Percentiles rank a stretch among this genome's conserved stretches.
phyloP scores from a whole-genome alignment of 2,113 vertebrate genomes.

The Oncorhynchus gorbuscha region DNA sequence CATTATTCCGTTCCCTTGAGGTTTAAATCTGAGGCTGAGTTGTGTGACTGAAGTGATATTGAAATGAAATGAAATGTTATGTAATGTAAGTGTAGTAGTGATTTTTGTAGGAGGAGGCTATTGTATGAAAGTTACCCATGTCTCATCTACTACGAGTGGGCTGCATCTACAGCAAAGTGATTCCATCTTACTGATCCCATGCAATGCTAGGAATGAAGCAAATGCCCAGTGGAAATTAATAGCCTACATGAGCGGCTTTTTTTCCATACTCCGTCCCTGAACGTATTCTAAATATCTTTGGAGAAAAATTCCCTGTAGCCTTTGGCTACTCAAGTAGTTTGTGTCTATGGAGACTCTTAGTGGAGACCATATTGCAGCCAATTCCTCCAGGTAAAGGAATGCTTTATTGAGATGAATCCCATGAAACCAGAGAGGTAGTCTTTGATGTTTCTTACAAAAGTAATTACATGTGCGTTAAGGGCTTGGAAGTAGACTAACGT shows the following conservation, averaged over 20 bases:
- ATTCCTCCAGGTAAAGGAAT: background rate
- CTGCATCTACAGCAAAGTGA: background rate
- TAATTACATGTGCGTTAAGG: conserved; percentile 12
- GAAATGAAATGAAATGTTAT: conserved; percentile 56
- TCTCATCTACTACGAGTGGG: background rate
- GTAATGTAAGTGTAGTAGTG: conserved; percentile 15
- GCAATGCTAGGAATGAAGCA: background rate
- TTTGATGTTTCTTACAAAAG: conserved; percentile 47
- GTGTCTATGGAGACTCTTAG: conserved; percentile 12
- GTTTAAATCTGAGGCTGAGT: conserved; percentile 43
- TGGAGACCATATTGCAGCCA: conserved; percentile 24
- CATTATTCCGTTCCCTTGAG: conserved; percentile 27
- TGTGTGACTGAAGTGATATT: conserved; percentile 33
- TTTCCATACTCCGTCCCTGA: conserved; percentile 12
- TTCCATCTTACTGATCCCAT: background rate
- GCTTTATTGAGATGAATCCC: conserved; percentile 44
- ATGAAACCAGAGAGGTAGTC: conserved; percentile 45
- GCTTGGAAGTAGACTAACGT: background rate
- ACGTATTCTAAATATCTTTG: background rate
- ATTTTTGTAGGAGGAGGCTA: conserved; percentile 3
- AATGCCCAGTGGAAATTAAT: background rate
- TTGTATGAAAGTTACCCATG: conserved; percentile 6
- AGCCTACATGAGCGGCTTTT: background rate
- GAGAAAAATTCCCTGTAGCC: background rate
- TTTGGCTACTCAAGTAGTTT: background rate